These are phyloP conservation scores for Drosophila dives DNA, from an alignment of 2,888 invertebrate genomes.

Conservation along the genomic window DNA sequence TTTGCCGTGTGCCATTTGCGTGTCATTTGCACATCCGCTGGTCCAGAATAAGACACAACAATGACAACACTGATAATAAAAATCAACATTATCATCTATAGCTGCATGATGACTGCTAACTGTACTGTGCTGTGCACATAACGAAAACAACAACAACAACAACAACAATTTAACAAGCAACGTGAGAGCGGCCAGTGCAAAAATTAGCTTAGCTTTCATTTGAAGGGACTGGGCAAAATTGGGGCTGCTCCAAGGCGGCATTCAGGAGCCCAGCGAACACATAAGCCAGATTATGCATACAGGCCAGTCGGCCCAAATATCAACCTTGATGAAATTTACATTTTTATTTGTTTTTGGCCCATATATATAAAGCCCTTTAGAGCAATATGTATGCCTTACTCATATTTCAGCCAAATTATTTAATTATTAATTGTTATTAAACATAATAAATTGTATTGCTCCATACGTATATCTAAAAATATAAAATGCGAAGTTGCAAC, in stretches of 20 bases:
- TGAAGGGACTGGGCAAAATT: no score
- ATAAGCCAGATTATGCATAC: conserved; percentile 1
- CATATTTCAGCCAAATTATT: conserved; percentile 32
- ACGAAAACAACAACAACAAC: background rate
- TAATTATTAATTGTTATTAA: conserved; percentile 55
- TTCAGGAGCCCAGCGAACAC: background rate
- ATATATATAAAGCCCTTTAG: background rate
- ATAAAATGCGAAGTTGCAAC: conserved; percentile 26
- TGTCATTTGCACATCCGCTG: conserved; percentile 36
- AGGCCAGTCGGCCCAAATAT: background rate
- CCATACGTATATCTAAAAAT: background rate
- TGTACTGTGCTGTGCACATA: conserved; percentile 9
- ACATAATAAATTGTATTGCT: conserved; percentile 48
- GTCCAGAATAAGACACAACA: conserved; percentile 21
- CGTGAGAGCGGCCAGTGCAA: conserved; percentile 43
- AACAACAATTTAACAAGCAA: conserved; percentile 20
- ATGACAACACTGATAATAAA: conserved; percentile 7
- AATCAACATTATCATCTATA: conserved; percentile 15
- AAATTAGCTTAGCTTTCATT: conserved; percentile 57
- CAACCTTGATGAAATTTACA: background rate
- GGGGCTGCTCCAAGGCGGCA: background rate
- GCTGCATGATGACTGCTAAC: conserved; percentile 29
- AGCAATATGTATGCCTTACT: background rate
- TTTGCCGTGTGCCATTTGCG: background rate
- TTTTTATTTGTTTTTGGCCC: background rate